These are phyloP conservation scores for Spongia lamella DNA, from an alignment of 37 sponge, comb jelly and placozoan genomes.

Conservation along the genomic window DNA sequence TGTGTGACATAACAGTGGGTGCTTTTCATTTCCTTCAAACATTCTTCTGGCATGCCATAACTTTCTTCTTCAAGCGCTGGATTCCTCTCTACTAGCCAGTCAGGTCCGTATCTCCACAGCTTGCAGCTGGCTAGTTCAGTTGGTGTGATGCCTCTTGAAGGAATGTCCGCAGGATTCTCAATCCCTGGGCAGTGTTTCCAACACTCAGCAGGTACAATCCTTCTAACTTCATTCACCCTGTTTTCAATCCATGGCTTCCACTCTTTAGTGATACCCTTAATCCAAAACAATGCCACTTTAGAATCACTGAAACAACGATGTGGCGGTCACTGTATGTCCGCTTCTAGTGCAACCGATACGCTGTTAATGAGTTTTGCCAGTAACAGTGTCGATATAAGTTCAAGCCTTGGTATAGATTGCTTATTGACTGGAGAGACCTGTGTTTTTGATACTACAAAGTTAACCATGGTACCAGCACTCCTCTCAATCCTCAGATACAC, in stretches of 20 bases:
- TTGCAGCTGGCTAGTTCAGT: slow-evolving; percentile 1
- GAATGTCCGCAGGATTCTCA: slow-evolving; percentile 19
- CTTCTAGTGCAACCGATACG: not conserved
- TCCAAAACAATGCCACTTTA: slow-evolving; percentile 28
- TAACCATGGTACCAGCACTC: not conserved
- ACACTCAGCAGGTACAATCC: not conserved
- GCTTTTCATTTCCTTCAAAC: slow-evolving; percentile 8
- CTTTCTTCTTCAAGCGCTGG: no score
- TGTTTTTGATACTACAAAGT: slow-evolving; percentile 29
- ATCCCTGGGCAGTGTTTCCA: slow-evolving; percentile 21
- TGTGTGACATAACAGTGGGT: not conserved
- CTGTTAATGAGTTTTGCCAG: slow-evolving; percentile 22
- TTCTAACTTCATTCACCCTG: slow-evolving; percentile 19
- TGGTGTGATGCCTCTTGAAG: slow-evolving; percentile 22
- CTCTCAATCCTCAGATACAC: slow-evolving; percentile 17
- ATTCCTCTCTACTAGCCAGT: no score
- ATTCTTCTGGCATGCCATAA: slow-evolving; percentile 32
- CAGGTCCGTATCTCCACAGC: slow-evolving; percentile 31
- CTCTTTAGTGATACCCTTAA: slow-evolving; percentile 9
- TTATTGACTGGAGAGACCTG: slow-evolving; percentile 19
- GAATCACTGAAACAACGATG: slow-evolving; percentile 16
- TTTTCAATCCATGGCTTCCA: slow-evolving; percentile 33
- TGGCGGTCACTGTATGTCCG: not conserved
- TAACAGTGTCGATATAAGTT: slow-evolving; percentile 31
- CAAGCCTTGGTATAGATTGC: slow-evolving; percentile 38